A percentile compares a stretch with the other conserved stretches of the same genome.
Conservation (phyloP, 2,888 invertebrate genomes). For the Villa cingulata region DNA sequence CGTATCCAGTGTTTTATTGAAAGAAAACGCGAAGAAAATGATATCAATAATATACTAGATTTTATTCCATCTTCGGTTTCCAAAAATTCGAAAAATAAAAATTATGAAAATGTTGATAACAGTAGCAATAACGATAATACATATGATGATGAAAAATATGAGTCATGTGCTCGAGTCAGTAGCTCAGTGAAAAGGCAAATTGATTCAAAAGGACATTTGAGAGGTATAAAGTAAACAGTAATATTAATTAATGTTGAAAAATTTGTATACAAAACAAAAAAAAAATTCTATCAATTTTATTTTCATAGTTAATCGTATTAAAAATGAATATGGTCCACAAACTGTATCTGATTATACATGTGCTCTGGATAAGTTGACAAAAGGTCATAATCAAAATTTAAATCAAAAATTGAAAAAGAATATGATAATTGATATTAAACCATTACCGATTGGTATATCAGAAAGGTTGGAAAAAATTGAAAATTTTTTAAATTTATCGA, state of each 20-base stretch:
- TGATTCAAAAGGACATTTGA: slow-evolving; percentile 66
- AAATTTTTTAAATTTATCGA: slow-evolving; percentile 38
- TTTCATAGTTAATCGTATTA: slow-evolving; percentile 49
- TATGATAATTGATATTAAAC: slow-evolving; percentile 7
- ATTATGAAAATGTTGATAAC: slow-evolving; percentile 13
- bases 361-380: slow-evolving; percentile 34
- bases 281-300: slow-evolving; percentile 9
- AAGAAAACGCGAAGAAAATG: slow-evolving; percentile 60
- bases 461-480: slow-evolving; percentile 56
- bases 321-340: slow-evolving; percentile 58
- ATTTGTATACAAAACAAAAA: neutral
- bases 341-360: slow-evolving; percentile 37
- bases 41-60: slow-evolving; percentile 59
- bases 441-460: slow-evolving; percentile 39
- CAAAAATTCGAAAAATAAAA: neutral
- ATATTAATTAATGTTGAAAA: too few relatives aligned
- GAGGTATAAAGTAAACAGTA: slow-evolving; percentile 45
- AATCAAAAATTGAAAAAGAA: neutral
- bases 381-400: neutral
- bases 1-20: slow-evolving; percentile 62
- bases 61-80: slow-evolving; percentile 41
- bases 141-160: slow-evolving; percentile 21
- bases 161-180: slow-evolving; percentile 63
- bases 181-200: slow-evolving; percentile 55
- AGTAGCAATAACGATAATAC: slow-evolving; percentile 4